phyloP scores from a whole-genome alignment of 2,113 vertebrate genomes.

The Choloepus hoffmanni region DNA sequence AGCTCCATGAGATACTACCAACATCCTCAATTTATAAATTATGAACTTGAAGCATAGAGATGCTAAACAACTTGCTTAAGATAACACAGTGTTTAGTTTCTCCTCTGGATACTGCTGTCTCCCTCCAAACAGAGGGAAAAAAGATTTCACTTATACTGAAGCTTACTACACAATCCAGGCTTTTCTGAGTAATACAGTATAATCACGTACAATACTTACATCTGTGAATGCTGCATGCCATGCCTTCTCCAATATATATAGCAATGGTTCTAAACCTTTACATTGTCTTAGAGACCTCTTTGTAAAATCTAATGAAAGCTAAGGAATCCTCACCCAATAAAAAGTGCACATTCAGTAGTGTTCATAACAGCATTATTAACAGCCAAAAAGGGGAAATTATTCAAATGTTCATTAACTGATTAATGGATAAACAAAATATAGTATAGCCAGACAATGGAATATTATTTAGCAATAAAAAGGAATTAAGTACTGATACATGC shows the following conservation, averaged over 20 bases:
- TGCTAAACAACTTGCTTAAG: conserved; percentile 53
- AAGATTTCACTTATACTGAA: conserved; percentile 29
- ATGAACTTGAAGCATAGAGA: conserved; percentile 62
- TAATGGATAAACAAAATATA: conserved; percentile 16
- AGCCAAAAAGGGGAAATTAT: background rate
- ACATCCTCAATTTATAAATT: conserved; percentile 55
- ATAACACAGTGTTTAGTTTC: background rate
- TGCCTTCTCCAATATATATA: conserved; percentile 27
- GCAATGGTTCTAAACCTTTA: conserved; percentile 15
- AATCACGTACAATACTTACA: conserved; percentile 1
- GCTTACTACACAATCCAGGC: background rate
- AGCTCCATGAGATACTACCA: background rate
- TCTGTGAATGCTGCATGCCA: conserved; percentile 47
- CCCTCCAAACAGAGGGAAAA: conserved; percentile 28
- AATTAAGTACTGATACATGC: background rate
- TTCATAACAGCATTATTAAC: conserved; percentile 29
- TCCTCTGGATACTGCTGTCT: background rate
- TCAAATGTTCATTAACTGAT: background rate
- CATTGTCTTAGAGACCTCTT: background rate
- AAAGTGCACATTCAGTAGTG: conserved; percentile 24
- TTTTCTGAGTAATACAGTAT: conserved; percentile 55
- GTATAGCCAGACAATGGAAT: conserved; percentile 11
- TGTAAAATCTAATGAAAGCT: conserved; percentile 52
- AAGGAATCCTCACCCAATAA: background rate
- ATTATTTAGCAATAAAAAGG: conserved; percentile 40